phyloP scores from a whole-genome alignment of 2,888 invertebrate species.

The Acleris sparsana region DNA sequence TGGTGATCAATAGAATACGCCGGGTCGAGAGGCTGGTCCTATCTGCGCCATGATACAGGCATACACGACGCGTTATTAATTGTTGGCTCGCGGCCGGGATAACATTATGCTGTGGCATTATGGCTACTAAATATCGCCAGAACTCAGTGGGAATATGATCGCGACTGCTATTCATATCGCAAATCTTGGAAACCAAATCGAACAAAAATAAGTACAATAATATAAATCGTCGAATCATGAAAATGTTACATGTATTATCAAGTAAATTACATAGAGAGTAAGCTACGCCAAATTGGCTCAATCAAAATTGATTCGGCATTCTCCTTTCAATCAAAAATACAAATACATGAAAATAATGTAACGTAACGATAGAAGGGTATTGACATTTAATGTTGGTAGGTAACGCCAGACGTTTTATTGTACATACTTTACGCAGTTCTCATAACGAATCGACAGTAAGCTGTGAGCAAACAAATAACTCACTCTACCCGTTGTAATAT shows the following conservation, averaged over 20 bases:
- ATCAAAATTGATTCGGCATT: constrained; percentile 7
- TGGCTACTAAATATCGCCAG: constrained; percentile 58
- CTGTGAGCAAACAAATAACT: constrained; percentile 38
- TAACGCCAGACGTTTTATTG: constrained; percentile 22
- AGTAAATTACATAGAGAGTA: constrained; percentile 12
- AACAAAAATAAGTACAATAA: neutral
- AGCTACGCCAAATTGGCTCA: neutral
- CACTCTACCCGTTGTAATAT: too few relatives aligned
- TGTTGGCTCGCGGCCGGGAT: constrained; percentile 58
- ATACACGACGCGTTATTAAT: constrained; percentile 63
- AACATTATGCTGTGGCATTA: constrained; percentile 51
- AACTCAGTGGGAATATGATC: constrained; percentile 46
- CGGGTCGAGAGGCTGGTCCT: constrained; percentile 57
- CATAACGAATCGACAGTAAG: constrained; percentile 39
- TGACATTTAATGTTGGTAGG: constrained; percentile 18
- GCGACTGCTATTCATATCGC: constrained; percentile 32
- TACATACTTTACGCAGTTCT: constrained; percentile 38
- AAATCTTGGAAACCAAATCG: constrained; percentile 24
- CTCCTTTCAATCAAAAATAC: constrained; percentile 4
- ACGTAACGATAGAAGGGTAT: constrained; percentile 30
- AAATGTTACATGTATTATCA: neutral
- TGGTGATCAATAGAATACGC: constrained; percentile 68
- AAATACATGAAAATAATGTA: neutral
- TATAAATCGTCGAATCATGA: neutral
- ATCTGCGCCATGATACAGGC: constrained; percentile 57